Evolutionary conservation across 1,140 invertebrate genomes (phyloP).

Genomic region (Callitettix versicolor): DNA sequence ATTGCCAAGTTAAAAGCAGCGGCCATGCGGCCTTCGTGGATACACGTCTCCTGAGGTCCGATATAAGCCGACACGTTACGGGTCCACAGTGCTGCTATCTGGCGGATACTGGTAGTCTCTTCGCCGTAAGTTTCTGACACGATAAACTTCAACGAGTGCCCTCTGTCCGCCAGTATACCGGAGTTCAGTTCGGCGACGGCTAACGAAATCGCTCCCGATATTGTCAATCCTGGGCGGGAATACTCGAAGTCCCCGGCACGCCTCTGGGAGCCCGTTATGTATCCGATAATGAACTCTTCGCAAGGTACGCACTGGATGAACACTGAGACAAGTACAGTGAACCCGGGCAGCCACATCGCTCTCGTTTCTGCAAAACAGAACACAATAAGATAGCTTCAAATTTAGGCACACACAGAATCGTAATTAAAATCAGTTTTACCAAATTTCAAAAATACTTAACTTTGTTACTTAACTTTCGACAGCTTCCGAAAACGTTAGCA

Average conservation of each 20-base stretch:
- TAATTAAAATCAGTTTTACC: too few species aligned
- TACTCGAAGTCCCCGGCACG: constrained; percentile 63
- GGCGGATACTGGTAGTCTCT: constrained; percentile 71
- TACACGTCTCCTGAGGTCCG: constrained; percentile 90
- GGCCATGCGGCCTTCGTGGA: constrained; percentile 88
- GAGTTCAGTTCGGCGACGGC: constrained; percentile 54
- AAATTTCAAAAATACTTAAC: too few species aligned
- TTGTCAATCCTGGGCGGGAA: constrained; percentile 53
- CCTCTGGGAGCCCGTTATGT: constrained; percentile 66
- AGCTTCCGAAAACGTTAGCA: too few species aligned
- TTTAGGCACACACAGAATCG: too few species aligned
- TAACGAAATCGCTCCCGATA: constrained; percentile 74
- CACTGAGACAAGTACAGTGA: background rate
- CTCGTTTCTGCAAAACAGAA: too few species aligned
- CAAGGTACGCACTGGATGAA: background rate
- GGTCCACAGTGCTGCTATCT: constrained; percentile 78
- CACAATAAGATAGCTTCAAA: too few species aligned
- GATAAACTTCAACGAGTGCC: constrained; percentile 44
- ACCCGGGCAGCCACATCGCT: too few species aligned
- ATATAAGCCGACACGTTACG: constrained; percentile 80
- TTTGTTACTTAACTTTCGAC: too few species aligned
- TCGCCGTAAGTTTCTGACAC: constrained; percentile 88
- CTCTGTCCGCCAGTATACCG: constrained; percentile 15
- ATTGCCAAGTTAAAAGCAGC: constrained; percentile 87
- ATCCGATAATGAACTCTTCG: constrained; percentile 50